Base-by-base conservation (phyloP, 1,140 invertebrate species). In the Proales similis region DNA sequence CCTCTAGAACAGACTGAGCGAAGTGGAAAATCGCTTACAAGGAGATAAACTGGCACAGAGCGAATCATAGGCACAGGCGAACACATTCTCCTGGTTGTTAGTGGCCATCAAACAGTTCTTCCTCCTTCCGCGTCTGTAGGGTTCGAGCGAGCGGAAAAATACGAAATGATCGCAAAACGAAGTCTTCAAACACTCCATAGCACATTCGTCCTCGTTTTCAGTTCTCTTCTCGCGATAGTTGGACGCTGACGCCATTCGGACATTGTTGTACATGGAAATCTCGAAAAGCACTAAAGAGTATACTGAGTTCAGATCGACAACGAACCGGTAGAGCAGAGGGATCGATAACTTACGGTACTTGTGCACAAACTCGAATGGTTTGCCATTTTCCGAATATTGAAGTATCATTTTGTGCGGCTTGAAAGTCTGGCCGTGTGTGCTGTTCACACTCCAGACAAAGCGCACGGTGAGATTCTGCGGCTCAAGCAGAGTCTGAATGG, bases 111-210 rank as follows among this genome's bases (percentile, higher is more conserved):
- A 9, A 36, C 33, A 36, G 14, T 36, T 36, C 14, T 9, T 9
- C 14, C 14, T 36, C 14, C 14, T 9, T 9, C 33, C 14, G 9
- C 14, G 9, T 36, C 17, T 27, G 20, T 57, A 42, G 7, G 51
- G 51, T 22, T 57, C 51, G 3, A 42, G 27, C 19, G 29, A 17
- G n/a, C 14, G 27, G n/a, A 39, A 42, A 36, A 19, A 57, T 24
- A 57, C 51, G 45, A 57, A 57, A 57, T 42, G 36, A 42, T 57
- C 32, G 45, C 51, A 57, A 42, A 26, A 42, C 19, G 26, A 30
- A 9, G 14, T 17, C 45, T 42, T 24, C 19, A 57, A 24, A 26
- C 51, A 57, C 24, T 22, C 4, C 3, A 20, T 39, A 26, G 51
- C 51, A 27, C 51, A 57, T 57, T 57, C 51, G 27, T 57, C 22